phyloP scores from a whole-genome alignment of 2,888 invertebrate species.

The Latrodectus elegans region DNA sequence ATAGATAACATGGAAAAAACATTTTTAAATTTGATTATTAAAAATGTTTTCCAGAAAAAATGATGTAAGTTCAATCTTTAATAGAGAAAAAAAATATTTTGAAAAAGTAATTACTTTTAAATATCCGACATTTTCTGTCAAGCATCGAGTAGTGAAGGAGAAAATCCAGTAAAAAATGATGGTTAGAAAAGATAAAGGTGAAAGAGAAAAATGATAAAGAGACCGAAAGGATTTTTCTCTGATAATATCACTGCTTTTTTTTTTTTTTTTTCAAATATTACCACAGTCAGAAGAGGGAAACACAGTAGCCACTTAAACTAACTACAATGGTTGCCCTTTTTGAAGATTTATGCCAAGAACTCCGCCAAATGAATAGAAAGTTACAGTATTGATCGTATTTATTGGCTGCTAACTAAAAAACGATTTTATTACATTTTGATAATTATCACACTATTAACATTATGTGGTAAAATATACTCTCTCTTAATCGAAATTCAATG shows the following conservation, averaged over 20 bases:
- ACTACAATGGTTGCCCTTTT: constrained; percentile 3
- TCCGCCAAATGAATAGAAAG: background rate
- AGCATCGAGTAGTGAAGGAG: background rate
- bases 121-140: background rate
- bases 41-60: no score
- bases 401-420: no score
- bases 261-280: background rate
- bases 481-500: no score
- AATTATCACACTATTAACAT: no score
- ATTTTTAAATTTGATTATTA: no score
- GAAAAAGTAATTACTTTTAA: no score
- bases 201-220: background rate
- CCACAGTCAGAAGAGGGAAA: background rate
- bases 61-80: no score
- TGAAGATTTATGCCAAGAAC: background rate
- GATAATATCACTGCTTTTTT: background rate
- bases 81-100: no score
- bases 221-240: background rate
- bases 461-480: no score
- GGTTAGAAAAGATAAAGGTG: background rate
- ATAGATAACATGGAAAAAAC: no score
- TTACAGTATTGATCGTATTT: no score
- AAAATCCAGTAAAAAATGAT: background rate
- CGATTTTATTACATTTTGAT: no score
- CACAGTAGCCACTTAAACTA: background rate